Evolutionary conservation across 2,888 invertebrate genomes (phyloP), one percentile per base, ranked within the genome.

Genomic region (Liodrosophila aerea): DNA sequence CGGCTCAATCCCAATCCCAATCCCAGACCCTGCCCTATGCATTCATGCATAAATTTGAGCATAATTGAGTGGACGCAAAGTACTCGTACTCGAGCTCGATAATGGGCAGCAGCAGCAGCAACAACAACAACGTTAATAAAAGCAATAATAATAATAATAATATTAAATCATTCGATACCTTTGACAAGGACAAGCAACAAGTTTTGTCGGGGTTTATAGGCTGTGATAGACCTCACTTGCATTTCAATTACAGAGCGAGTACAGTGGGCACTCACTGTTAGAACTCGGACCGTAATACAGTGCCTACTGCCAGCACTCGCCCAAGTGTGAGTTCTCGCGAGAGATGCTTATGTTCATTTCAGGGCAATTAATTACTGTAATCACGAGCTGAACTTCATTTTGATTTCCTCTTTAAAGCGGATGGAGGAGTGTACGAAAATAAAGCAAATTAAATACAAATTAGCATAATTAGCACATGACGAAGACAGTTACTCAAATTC

Each of bases 391-490:
- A 61, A 54, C 60, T 67, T 36, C 52, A 67, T 78, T 78, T 68
- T 60, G 61, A 76, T 68, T 72, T 80, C 68, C 76, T 62, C 43
- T 56, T 51, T 37, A 51, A 54, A 44, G 54, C 31, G 50, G 39
- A 34, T 45, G 62, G 51, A 62, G 36, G 49, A 63, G n/a, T 53
- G 53, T 63, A 52, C 50, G 34, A 58, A 67, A 67, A 58, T 54
- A 64, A 70, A 68, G 33, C 16, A 73, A 75, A 78, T 83, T 75
- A 75, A 64, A 47, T 43, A 47, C 11, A 71, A 78, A 83, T 83
- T 75, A 71, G 54, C 76, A 72, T 83, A 76, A 83, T 83, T 78
- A 83, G 64, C 61, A 60, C 39, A 75, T 57, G 27, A 62, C 40
- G 44, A 43, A 54, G 54, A 47, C 60, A 44, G 34, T 15, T 31